Conservation (phyloP, 2,797 vertebrate species). For the Gambusia yucatana region DNA sequence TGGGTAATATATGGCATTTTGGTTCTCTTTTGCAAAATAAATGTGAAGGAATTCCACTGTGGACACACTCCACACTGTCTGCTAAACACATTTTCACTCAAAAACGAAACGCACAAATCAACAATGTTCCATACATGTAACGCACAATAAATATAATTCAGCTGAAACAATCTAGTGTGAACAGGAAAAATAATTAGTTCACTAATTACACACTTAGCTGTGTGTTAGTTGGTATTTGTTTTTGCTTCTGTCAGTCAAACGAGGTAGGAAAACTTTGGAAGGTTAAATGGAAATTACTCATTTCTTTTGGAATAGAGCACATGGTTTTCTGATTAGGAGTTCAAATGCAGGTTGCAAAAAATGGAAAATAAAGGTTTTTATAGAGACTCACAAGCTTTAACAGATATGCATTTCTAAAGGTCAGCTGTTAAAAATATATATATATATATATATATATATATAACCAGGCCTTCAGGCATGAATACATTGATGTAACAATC, state of each 20-base stretch:
- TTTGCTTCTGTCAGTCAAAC: neutral
- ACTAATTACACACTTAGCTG: neutral
- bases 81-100: neutral
- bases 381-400: neutral
- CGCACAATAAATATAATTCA: neutral
- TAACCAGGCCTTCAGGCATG: neutral
- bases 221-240: neutral
- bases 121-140: neutral
- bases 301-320: neutral
- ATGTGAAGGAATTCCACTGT: neutral
- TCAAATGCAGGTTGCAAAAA: neutral
- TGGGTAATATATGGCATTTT: constrained; percentile 8
- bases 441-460: neutral
- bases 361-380: neutral
- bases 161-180: neutral
- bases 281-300: neutral
- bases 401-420: neutral
- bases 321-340: neutral
- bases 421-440: neutral
- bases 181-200: neutral
- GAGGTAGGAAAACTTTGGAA: neutral
- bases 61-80: neutral
- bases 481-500: neutral
- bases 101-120: neutral
- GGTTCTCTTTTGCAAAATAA: neutral